phyloP scores from a whole-genome alignment of 2,797 vertebrate genomes.

The Chiroxiphia lanceolata region DNA sequence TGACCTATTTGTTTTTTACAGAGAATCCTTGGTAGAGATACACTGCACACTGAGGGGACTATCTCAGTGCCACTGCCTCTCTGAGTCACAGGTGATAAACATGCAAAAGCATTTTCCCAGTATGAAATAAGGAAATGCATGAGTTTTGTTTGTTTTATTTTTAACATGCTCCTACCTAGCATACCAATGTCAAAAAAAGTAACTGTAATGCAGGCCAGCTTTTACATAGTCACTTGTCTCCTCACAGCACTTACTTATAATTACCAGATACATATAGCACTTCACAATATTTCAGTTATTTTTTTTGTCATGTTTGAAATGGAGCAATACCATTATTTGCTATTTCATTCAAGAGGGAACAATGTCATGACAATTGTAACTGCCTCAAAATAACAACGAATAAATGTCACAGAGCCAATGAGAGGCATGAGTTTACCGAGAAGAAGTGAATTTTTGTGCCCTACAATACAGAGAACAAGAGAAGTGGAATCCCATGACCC shows the following conservation, averaged over 20 bases:
- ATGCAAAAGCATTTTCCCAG: neutral
- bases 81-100: neutral
- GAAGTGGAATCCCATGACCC: neutral
- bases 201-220: neutral
- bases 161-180: neutral
- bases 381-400: neutral
- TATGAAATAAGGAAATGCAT: neutral
- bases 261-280: neutral
- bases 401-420: neutral
- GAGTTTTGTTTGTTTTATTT: neutral
- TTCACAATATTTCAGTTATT: neutral
- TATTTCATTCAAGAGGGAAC: neutral
- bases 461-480: neutral
- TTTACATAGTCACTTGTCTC: neutral
- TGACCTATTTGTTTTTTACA: neutral
- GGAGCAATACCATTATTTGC: neutral
- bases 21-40: neutral
- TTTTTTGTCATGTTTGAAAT: neutral
- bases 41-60: fast-evolving
- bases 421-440: neutral
- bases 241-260: neutral
- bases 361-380: neutral
- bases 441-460: neutral
- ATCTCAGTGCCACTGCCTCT: neutral
- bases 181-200: neutral